Evolutionary conservation across 2,797 vertebrate genomes (phyloP).

Genomic region (Melanotaenia maccullochi): DNA sequence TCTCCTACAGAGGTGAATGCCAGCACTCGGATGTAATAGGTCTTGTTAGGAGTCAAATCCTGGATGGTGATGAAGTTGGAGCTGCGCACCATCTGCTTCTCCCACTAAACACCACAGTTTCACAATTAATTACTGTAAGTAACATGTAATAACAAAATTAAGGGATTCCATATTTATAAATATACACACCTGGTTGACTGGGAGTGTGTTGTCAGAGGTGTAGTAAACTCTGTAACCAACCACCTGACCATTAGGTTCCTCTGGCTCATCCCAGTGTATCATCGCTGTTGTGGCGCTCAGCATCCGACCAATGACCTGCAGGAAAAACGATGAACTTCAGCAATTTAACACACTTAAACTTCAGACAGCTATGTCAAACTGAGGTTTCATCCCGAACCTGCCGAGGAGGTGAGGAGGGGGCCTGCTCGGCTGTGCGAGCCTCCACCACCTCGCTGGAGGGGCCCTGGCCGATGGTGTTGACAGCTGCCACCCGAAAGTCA

Average conservation of each 20-base stretch:
- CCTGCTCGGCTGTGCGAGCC: conserved; percentile 95
- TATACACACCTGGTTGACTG: conserved; percentile 87
- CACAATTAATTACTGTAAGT: background rate
- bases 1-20: conserved; percentile 99
- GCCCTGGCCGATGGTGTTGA: conserved; percentile 96
- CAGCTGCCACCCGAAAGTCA: conserved; percentile 94
- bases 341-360: background rate
- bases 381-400: conserved; percentile 81
- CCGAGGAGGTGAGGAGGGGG: conserved; percentile 94
- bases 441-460: conserved; percentile 93
- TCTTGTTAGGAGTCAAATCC: conserved; percentile 94
- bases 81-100: conserved; percentile 96
- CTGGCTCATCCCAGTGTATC: conserved; percentile 98
- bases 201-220: conserved; percentile 89
- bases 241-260: conserved; percentile 97
- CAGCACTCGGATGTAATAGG: conserved; percentile 95
- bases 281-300: conserved; percentile 96
- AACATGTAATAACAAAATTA: background rate
- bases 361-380: background rate
- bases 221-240: conserved; percentile 98
- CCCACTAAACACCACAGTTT: conserved; percentile 81
- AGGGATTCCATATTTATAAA: background rate
- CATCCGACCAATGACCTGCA: conserved; percentile 95
- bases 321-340: background rate
- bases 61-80: conserved; percentile 95